Conservation (phyloP, 2,797 vertebrate genomes). For the Chanos chanos region DNA sequence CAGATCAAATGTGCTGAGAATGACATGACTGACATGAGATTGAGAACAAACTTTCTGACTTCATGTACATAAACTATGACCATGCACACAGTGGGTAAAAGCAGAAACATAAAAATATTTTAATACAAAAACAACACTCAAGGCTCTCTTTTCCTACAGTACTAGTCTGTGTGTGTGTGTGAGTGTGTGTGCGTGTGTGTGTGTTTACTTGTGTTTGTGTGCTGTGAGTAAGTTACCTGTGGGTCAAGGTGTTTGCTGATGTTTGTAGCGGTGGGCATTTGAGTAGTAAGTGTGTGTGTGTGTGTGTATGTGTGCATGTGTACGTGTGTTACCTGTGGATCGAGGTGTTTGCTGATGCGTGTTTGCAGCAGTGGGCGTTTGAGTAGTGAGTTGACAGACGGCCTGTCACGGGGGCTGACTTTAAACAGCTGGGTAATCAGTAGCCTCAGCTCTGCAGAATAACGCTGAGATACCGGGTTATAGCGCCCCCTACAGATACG, state of each 20-base stretch:
- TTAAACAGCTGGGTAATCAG: slow-evolving; percentile 84
- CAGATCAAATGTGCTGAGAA: no score
- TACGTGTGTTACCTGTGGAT: slow-evolving; percentile 70
- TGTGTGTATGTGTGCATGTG: not conserved
- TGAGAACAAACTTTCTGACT: no score
- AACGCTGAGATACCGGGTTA: slow-evolving; percentile 71
- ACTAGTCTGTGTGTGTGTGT: not conserved
- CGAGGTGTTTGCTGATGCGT: slow-evolving; percentile 67
- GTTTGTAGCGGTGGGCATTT: no score
- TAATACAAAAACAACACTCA: no score
- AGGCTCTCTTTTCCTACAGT: no score
- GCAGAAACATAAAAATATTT: not conserved
- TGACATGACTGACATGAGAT: no score
- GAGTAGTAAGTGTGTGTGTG: not conserved
- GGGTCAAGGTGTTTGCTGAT: no score
- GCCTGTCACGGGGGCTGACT: slow-evolving; percentile 79
- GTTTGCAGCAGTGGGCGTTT: slow-evolving; percentile 76
- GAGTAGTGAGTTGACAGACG: slow-evolving; percentile 83
- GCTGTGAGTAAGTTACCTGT: no score
- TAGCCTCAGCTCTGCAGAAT: slow-evolving; percentile 74
- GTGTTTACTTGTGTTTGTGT: not conserved
- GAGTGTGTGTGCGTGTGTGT: not conserved
- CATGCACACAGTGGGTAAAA: not conserved
- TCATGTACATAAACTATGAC: no score
- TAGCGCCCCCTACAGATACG: slow-evolving; percentile 85